Percentiles rank a stretch among this genome's conserved stretches.
phyloP scores from a whole-genome alignment of 2,888 invertebrate genomes.

The Yponomeuta evonymella region DNA sequence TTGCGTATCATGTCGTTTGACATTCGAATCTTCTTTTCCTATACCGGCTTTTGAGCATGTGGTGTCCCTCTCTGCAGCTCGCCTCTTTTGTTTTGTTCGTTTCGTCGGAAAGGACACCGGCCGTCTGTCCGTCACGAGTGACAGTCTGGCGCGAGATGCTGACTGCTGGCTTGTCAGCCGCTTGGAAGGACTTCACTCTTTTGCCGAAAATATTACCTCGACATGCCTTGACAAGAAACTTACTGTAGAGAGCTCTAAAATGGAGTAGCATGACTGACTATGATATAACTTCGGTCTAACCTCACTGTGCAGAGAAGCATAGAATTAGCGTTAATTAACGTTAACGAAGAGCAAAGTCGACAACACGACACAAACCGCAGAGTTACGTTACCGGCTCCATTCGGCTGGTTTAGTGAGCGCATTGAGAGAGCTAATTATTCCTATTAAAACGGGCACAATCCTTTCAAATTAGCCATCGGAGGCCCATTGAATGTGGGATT shows the following conservation, averaged over 20 bases:
- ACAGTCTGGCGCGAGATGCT: slow-evolving; percentile 44
- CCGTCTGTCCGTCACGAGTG: slow-evolving; percentile 49
- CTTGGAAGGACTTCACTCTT: slow-evolving; percentile 28
- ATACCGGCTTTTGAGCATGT: slow-evolving; percentile 18
- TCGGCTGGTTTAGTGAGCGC: slow-evolving; percentile 26
- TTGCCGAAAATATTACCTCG: slow-evolving; percentile 57
- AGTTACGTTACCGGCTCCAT: slow-evolving; percentile 40
- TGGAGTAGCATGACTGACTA: neutral
- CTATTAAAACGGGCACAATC: slow-evolving; percentile 65
- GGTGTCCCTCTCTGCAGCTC: slow-evolving; percentile 35
- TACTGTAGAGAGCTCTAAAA: neutral
- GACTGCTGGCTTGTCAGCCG: slow-evolving; percentile 49
- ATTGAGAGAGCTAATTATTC: slow-evolving; percentile 68
- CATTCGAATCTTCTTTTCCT: slow-evolving; percentile 36
- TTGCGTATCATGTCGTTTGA: slow-evolving; percentile 34
- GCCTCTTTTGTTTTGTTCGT: slow-evolving; percentile 43
- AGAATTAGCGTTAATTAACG: slow-evolving; percentile 39
- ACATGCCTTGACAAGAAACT: slow-evolving; percentile 26
- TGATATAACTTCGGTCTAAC: neutral
- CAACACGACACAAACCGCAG: slow-evolving; percentile 35
- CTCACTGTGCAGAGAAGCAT: slow-evolving; percentile 24
- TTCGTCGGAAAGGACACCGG: slow-evolving; percentile 35
- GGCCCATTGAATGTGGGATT: slow-evolving; percentile 68
- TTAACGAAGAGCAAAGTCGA: slow-evolving; percentile 46
- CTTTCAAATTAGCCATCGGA: slow-evolving; percentile 73